A percentile compares a stretch with the other conserved stretches of the same genome.
Evolutionary conservation across 2,888 invertebrate species (phyloP).

Genomic region (Diadromus collaris): DNA sequence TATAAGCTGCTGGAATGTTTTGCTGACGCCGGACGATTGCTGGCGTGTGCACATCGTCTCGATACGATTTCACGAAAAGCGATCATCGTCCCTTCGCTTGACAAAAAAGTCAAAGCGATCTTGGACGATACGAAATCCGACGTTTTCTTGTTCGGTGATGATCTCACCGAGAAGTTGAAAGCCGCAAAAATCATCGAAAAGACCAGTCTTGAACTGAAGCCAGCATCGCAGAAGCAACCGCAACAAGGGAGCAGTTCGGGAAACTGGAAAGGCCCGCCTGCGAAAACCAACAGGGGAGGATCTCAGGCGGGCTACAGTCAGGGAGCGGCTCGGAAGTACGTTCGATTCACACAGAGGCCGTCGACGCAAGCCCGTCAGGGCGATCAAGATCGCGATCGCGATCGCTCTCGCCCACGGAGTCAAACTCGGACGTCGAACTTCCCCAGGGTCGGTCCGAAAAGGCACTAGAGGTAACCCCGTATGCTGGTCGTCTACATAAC

Average conservation of each 20-base stretch:
- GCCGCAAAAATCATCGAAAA: slow-evolving; percentile 55
- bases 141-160: slow-evolving; percentile 55
- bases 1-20: slow-evolving; percentile 32
- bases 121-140: slow-evolving; percentile 50
- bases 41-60: slow-evolving; percentile 45
- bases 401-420: slow-evolving; percentile 34
- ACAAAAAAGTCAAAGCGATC: slow-evolving; percentile 49
- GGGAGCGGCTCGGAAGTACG: slow-evolving; percentile 20
- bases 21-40: slow-evolving; percentile 34
- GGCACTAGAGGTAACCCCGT: slow-evolving; percentile 36
- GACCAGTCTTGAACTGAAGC: slow-evolving; percentile 48
- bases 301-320: slow-evolving; percentile 39
- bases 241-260: slow-evolving; percentile 34
- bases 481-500: slow-evolving; percentile 51
- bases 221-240: slow-evolving; percentile 23
- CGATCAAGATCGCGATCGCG: slow-evolving; percentile 27
- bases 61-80: slow-evolving; percentile 45
- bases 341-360: slow-evolving; percentile 23
- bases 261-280: slow-evolving; percentile 54
- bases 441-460: slow-evolving; percentile 22
- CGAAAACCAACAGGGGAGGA: slow-evolving; percentile 30
- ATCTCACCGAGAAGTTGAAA: slow-evolving; percentile 57
- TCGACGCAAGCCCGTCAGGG: slow-evolving; percentile 8
- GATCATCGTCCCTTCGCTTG: slow-evolving; percentile 49
- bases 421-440: slow-evolving; percentile 7